These are phyloP conservation scores for Lineus longissimus DNA, from an alignment of 1,140 invertebrate species.

Conservation along the genomic window DNA sequence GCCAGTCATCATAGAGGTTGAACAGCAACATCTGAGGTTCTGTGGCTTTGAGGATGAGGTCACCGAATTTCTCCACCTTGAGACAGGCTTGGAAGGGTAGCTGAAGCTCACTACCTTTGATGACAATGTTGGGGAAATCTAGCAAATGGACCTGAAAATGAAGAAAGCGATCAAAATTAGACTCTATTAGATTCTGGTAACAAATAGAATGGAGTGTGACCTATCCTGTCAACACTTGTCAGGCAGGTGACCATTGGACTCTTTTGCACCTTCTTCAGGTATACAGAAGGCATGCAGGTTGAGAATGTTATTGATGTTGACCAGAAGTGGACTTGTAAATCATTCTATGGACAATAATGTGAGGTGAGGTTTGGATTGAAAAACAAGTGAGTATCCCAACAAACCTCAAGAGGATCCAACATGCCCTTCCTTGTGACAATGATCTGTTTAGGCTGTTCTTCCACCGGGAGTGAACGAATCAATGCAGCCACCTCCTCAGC, in stretches of 20 bases:
- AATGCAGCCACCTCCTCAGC: conserved; percentile 99
- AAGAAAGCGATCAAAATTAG: no score
- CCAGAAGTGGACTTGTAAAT: no score
- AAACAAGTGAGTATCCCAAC: no score
- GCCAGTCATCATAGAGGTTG: conserved; percentile 99
- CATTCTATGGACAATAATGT: not conserved
- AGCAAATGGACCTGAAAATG: conserved; percentile 77
- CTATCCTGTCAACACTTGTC: no score
- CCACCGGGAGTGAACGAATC: conserved; percentile 96
- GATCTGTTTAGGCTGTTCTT: conserved; percentile 99
- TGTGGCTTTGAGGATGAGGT: conserved; percentile 97
- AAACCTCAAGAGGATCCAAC: conserved; percentile 90
- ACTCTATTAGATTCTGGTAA: no score
- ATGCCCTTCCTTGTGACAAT: conserved; percentile 91
- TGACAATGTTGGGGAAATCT: conserved; percentile 99
- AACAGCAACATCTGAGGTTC: conserved; percentile 99
- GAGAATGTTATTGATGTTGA: no score
- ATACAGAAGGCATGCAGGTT: no score
- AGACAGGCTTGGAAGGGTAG: conserved; percentile 98
- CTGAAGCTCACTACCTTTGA: conserved; percentile 98
- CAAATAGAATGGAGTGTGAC: not conserved
- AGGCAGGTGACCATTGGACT: no score
- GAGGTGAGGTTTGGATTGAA: not conserved
- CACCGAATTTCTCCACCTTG: conserved; percentile 99
- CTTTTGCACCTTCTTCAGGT: no score